Conservation (phyloP, 2,113 vertebrate species). For the Furnarius figulus region DNA sequence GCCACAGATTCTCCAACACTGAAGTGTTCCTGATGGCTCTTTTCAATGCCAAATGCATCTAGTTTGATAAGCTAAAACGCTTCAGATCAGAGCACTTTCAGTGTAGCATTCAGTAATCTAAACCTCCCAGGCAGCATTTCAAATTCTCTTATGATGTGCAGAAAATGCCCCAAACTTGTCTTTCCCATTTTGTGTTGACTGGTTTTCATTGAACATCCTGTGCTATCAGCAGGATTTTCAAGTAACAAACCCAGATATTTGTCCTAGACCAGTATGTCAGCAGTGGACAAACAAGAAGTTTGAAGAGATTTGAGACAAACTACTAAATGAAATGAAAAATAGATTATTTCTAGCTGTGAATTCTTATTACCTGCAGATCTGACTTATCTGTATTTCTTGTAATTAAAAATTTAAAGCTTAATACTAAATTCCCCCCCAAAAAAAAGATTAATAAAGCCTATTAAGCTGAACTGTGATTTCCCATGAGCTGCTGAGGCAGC, state of each 20-base stretch:
- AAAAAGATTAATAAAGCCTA: conserved; percentile 2
- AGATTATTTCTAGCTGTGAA: neutral
- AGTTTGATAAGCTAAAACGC: neutral
- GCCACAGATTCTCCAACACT: neutral
- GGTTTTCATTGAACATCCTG: neutral
- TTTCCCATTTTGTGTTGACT: neutral
- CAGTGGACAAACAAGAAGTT: neutral
- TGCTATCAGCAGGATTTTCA: neutral
- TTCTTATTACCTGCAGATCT: neutral
- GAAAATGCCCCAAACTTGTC: neutral
- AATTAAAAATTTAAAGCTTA: conserved; percentile 19
- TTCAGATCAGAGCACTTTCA: neutral
- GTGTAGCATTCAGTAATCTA: neutral
- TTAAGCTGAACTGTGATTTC: neutral
- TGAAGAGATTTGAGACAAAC: neutral
- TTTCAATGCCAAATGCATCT: neutral
- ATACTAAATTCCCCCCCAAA: neutral
- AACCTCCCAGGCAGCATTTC: neutral
- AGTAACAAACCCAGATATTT: neutral
- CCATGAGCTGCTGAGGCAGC: neutral
- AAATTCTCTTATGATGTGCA: neutral
- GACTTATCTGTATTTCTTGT: neutral
- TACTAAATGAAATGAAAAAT: neutral
- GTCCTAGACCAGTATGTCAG: neutral
- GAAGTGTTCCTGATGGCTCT: neutral